Evolutionary conservation across 1,140 invertebrate genomes (phyloP), one percentile per base, ranked within the genome.

Genomic region (Drosophila willistoni): DNA sequence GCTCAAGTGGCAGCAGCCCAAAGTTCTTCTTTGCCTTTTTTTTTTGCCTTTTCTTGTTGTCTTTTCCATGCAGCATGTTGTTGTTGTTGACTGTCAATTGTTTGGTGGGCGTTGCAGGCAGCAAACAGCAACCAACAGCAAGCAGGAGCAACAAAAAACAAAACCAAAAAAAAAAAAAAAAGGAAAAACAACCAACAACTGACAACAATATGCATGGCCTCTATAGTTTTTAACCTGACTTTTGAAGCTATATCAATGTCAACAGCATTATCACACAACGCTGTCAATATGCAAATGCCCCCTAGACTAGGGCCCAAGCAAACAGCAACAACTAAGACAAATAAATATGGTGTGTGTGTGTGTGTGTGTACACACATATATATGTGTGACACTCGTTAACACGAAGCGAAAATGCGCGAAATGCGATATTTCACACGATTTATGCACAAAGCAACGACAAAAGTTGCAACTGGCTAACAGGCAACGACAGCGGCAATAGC

Each of bases 371-470:
- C 78, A 63, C 10, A 7, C 0, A 29, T 29, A 3, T 36, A 70
- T 71, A 67, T 84, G 70, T 87, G 84, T 90, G 77, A 90, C 84
- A 89, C 85, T 89, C 84, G 84, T 89, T 89, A 89, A 89, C 85
- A 89, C 85, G 85, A 71, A 89, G 84, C 81, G 80, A 84, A 83
- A 87, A 87, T 83, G 78, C 87, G 82, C 90, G 90, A 91, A 91
- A 91, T 91, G 90, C 77, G 90, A 91, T 91, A 91, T 91, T 91
- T 91, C 90, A 91, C 90, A 91, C 90, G 86, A 91, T 91, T 91
- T 91, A 91, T 91, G 90, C 85, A 79, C 80, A 77, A 64, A 63
- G 77, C 79, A 78, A 90, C 90, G 85, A 85, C 79, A 77, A 80
- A 81, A 86, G 84, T 76, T 84, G 85, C 84, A 83, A 82, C 80